A percentile compares a stretch with the other conserved stretches of the same genome.
Conservation (phyloP, 2,113 vertebrate genomes). For the Perca flavescens region DNA sequence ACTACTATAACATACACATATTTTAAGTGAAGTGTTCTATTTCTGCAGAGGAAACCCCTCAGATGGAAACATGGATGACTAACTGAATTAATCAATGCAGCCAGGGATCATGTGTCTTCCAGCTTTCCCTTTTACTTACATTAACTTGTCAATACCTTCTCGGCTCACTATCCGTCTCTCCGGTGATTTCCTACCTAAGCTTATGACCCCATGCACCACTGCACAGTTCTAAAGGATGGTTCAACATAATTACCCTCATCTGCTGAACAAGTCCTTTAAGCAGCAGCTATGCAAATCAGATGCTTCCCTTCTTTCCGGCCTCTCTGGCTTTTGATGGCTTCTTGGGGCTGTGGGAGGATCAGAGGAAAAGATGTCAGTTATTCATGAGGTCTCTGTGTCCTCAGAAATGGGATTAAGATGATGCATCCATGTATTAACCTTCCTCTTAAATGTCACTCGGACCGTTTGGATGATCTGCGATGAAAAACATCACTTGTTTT, state of each 20-base stretch:
- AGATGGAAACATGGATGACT: conserved; percentile 18
- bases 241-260: conserved; percentile 28
- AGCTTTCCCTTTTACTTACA: conserved; percentile 32
- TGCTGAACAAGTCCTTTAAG: conserved; percentile 8
- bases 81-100: conserved; percentile 35
- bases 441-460: conserved; percentile 44
- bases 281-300: conserved; percentile 50
- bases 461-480: conserved; percentile 1
- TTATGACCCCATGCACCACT: neutral
- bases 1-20: neutral
- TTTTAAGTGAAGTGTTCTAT: conserved; percentile 11
- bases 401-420: conserved; percentile 46
- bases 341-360: conserved; percentile 46
- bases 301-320: neutral
- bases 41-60: conserved; percentile 26
- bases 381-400: conserved; percentile 41
- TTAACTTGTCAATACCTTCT: conserved; percentile 39
- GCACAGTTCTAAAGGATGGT: neutral
- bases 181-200: neutral
- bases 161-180: conserved; percentile 3
- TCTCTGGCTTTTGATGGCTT: conserved; percentile 32
- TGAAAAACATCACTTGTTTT: conserved; percentile 10
- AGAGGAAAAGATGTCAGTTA: conserved; percentile 61
- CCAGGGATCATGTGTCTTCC: conserved; percentile 30
- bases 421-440: conserved; percentile 29